Conservation (phyloP, 1,140 invertebrate genomes). For the Eriocheir sinensis region DNA sequence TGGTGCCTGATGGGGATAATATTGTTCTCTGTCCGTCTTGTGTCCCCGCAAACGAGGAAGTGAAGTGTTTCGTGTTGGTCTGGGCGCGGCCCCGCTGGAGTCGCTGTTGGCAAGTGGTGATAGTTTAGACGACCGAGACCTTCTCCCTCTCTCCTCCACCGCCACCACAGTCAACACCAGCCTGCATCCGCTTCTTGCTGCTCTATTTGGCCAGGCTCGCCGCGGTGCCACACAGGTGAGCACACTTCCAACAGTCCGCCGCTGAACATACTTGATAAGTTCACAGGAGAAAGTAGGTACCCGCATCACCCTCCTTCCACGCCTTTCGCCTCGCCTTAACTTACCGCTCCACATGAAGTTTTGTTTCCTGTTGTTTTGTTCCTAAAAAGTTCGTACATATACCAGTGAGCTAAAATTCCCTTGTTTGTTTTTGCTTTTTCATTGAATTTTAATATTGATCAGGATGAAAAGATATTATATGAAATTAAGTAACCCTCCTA, state of each 20-base stretch:
- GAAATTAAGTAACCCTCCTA: no score
- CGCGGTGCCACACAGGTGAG: not conserved
- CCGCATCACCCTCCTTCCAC: not conserved
- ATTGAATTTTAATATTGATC: no score
- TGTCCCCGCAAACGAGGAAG: not conserved
- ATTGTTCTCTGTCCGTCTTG: not conserved
- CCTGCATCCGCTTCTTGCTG: not conserved
- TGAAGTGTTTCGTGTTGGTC: not conserved
- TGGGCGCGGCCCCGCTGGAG: no score
- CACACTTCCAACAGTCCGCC: not conserved
- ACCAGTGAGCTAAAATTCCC: no score
- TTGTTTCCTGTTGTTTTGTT: no score
- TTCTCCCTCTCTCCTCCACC: not conserved
- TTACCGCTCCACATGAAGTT: not conserved
- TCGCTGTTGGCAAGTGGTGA: not conserved
- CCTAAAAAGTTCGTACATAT: no score
- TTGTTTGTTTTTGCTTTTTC: no score
- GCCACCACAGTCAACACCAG: not conserved
- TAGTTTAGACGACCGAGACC: not conserved
- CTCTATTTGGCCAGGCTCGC: not conserved
- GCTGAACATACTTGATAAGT: constrained; percentile 24
- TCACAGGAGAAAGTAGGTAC: constrained; percentile 22
- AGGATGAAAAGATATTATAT: no score
- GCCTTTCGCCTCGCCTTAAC: not conserved
- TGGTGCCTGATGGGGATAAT: not conserved